These are phyloP conservation scores for Anthophora plumipes DNA, from an alignment of 2,888 invertebrate species.

Conservation along the genomic window DNA sequence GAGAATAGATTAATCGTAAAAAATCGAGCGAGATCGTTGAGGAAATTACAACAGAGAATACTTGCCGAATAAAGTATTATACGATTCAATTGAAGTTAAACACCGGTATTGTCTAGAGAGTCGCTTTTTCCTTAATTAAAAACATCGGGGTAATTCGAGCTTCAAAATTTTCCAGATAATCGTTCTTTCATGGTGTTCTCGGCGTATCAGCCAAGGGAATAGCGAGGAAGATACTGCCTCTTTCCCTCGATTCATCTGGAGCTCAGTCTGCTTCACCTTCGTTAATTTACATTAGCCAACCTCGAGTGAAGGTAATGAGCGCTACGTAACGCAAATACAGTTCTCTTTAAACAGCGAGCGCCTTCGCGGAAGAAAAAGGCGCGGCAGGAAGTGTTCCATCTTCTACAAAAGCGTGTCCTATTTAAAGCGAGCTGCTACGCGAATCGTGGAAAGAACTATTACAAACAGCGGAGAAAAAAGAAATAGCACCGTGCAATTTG, in stretches of 20 bases:
- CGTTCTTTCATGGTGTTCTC: not conserved
- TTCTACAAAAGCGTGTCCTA: not conserved
- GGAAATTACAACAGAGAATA: too few relatives aligned
- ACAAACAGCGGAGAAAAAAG: not conserved
- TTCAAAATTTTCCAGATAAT: not conserved
- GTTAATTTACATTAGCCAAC: constrained; percentile 43
- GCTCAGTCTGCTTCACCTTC: constrained; percentile 4
- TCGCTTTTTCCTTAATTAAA: not conserved
- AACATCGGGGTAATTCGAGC: not conserved
- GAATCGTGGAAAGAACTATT: not conserved
- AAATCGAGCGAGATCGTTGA: not conserved
- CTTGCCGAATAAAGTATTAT: not conserved
- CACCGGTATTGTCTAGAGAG: not conserved
- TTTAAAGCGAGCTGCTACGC: not conserved
- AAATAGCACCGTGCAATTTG: not conserved
- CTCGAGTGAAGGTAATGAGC: constrained; percentile 37
- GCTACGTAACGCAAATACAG: constrained; percentile 40
- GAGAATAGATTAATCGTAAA: not conserved
- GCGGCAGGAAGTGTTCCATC: constrained; percentile 22
- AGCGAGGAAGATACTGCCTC: not conserved
- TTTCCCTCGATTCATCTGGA: constrained; percentile 2
- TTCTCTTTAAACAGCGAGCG: constrained; percentile 26
- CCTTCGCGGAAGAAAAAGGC: constrained; percentile 7
- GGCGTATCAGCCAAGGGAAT: constrained; percentile 7
- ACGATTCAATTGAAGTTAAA: not conserved